phyloP scores from a whole-genome alignment of 1,140 invertebrate genomes.

The Bombus cullumanus region DNA sequence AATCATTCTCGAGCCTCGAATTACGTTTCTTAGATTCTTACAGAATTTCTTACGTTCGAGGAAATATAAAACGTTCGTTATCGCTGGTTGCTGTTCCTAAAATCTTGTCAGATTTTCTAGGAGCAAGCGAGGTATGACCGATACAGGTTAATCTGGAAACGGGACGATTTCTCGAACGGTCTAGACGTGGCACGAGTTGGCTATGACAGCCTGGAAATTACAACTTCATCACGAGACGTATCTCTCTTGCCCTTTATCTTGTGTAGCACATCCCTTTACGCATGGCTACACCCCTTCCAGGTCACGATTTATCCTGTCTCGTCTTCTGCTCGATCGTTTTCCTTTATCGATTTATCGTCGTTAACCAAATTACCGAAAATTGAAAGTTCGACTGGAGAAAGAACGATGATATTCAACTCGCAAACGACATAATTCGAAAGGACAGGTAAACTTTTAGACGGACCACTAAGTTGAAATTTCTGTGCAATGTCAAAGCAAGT shows the following conservation, averaged over 20 bases:
- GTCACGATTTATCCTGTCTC: not conserved
- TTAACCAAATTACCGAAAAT: not conserved
- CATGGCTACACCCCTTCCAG: not conserved
- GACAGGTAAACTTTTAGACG: no score
- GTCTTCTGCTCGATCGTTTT: not conserved
- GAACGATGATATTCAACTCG: no score
- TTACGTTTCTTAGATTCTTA: no score
- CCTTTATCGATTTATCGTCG: not conserved
- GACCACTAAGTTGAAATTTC: no score
- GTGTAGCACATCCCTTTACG: conserved; percentile 12
- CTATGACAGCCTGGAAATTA: conserved; percentile 78
- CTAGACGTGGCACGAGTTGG: conserved; percentile 54
- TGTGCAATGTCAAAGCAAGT: no score
- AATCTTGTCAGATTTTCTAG: not conserved
- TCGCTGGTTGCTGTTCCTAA: not conserved
- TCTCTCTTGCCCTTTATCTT: conserved; percentile 58
- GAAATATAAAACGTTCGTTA: not conserved
- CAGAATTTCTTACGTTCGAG: no score
- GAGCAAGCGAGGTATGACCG: not conserved
- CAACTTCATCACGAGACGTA: conserved; percentile 70
- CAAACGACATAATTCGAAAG: no score
- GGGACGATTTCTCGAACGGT: conserved; percentile 31
- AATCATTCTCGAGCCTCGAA: no score
- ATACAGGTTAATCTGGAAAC: conserved; percentile 27
- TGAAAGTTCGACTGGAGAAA: no score